Base-by-base conservation (phyloP, 2,113 vertebrate genomes). In the Chaetura pelagica region DNA sequence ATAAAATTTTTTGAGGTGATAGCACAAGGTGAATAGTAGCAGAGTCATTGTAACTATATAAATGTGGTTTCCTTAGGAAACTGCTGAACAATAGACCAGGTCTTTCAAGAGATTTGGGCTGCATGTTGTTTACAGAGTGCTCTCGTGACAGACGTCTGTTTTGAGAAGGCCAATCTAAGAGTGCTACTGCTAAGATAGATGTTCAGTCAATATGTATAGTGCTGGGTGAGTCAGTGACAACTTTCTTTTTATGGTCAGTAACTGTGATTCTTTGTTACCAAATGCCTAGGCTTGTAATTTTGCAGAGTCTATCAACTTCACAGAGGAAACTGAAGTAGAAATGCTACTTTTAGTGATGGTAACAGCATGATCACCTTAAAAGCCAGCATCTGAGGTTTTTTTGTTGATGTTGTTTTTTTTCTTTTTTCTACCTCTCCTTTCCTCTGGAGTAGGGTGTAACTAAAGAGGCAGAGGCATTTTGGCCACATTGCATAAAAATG, bases 31-130 rank as follows among this genome's bases (percentile, higher is more conserved):
- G 44, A 92, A 88, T n/a, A 76, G 89, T 29, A 52, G 62, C 27
- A 83, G 22, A 86, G 75, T 76, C 75, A 93, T 83, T 96, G 91
- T 96, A 78, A 82, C 61, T 51, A 49, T 9, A 87, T 15, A 63
- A 78, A 96, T 35, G 63, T 19, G 40, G 58, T 76, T 96, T 96
- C 89, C 96, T 93, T 92, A 88, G 91, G 94, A 96, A 96, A 93
- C 58, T 52, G 86, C 49, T 83, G 71, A 96, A 96, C 85, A 95
- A 92, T 90, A 90, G 83, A 32, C 13, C 49, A 68, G 40, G 62
- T 72, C 67, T 92, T 92, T 90, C 62, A 90, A 90, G 84, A 88
- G 58, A 64, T 19, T 79, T 73, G 51, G 67, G 78, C 34, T 91
- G 73, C 69, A 66, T 62, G 52, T 34, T 94, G 84, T 93, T 94